These are phyloP conservation scores for Sebastiscus albofasciatus DNA, from an alignment of 2,797 vertebrate species.

Conservation along the genomic window DNA sequence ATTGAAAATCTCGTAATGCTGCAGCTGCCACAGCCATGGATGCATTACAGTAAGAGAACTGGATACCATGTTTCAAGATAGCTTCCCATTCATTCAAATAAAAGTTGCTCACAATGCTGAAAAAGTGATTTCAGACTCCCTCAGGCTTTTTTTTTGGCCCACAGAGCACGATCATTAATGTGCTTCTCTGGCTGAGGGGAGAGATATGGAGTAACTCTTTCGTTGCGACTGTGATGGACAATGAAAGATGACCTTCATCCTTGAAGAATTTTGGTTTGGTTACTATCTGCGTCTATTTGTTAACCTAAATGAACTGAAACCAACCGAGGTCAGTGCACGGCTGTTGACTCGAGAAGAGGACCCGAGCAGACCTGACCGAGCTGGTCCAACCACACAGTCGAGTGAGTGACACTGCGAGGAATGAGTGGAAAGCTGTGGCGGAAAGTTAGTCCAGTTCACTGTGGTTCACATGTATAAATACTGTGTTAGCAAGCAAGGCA, in stretches of 20 bases:
- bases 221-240: not conserved
- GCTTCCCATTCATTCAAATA: not conserved
- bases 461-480: not conserved
- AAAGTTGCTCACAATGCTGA: not conserved
- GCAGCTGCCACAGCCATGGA: not conserved
- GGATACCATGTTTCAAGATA: not conserved
- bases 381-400: not conserved
- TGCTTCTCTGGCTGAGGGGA: slow-evolving; percentile 1
- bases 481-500: not conserved
- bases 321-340: not conserved
- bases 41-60: not conserved
- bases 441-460: not conserved
- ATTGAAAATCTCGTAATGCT: not conserved
- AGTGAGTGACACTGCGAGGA: not conserved
- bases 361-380: not conserved
- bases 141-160: not conserved
- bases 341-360: not conserved
- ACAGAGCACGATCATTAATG: not conserved
- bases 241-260: slow-evolving; percentile 14
- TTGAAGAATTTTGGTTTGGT: not conserved
- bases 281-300: not conserved
- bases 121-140: not conserved
- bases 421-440: not conserved
- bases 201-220: not conserved
- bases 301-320: not conserved